These are phyloP conservation scores for Tokudaia muenninki DNA, from an alignment of 2,797 vertebrate genomes.

Conservation along the genomic window DNA sequence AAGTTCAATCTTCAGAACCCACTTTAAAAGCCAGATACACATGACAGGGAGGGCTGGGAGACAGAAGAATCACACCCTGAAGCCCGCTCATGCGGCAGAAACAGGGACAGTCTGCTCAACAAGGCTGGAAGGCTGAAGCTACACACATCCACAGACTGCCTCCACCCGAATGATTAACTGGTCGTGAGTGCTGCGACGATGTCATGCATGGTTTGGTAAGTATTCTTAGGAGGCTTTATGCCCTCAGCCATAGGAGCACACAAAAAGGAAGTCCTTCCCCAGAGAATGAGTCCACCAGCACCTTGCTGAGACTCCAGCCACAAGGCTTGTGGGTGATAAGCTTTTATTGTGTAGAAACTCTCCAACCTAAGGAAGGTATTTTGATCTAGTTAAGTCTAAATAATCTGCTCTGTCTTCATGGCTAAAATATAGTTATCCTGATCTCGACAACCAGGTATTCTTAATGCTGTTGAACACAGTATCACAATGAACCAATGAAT, in stretches of 20 bases:
- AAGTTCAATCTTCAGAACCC: background rate
- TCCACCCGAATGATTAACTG: background rate
- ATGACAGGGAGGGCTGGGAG: background rate
- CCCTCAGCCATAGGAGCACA: background rate
- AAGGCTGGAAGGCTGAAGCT: background rate
- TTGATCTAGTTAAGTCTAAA: background rate
- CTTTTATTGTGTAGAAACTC: background rate
- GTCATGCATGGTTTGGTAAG: background rate
- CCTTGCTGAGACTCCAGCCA: background rate
- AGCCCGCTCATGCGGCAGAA: background rate
- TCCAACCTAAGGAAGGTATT: background rate
- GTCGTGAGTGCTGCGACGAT: background rate
- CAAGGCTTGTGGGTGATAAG: too few species aligned
- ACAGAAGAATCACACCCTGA: background rate
- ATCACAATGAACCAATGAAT: background rate
- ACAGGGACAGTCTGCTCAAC: background rate
- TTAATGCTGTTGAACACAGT: background rate
- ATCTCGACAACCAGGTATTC: background rate
- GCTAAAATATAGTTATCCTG: background rate
- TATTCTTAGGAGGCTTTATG: background rate
- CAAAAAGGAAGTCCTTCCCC: background rate
- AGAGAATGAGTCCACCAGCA: background rate
- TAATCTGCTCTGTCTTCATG: background rate
- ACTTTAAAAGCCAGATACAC: background rate
- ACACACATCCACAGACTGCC: background rate